Percentiles rank a stretch among this genome's conserved stretches.
These are phyloP conservation scores for Emmelina monodactyla DNA, from an alignment of 2,888 invertebrate genomes.

Conservation along the genomic window DNA sequence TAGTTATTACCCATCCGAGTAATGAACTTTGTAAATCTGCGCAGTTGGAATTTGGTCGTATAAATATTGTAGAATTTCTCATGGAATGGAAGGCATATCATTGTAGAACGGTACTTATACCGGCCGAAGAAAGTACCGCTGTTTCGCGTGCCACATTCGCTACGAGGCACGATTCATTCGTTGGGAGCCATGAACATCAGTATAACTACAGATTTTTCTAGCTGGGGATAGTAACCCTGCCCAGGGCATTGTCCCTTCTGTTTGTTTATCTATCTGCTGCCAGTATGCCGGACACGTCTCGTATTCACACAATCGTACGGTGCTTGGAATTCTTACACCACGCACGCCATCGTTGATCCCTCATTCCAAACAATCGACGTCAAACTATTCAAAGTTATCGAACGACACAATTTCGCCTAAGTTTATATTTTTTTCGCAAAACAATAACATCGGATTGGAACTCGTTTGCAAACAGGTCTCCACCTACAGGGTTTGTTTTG, in stretches of 20 bases:
- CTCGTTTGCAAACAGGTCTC: conserved; percentile 35
- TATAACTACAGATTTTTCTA: conserved; percentile 6
- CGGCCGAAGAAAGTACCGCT: conserved; percentile 48
- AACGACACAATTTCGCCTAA: conserved; percentile 13
- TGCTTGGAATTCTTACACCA: conserved; percentile 46
- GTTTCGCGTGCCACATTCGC: conserved; percentile 31
- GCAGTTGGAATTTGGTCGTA: conserved; percentile 6
- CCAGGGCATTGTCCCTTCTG: conserved; percentile 45
- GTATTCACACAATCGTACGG: conserved; percentile 57
- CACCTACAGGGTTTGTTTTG: conserved; percentile 27
- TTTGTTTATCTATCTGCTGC: conserved; percentile 26
- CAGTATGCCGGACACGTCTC: conserved; percentile 32
- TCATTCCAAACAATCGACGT: no score
- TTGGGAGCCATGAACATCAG: no score
- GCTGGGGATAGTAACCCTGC: conserved; percentile 15
- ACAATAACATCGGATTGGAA: conserved; percentile 25
- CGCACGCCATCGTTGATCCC: no score
- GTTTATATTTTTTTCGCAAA: conserved; percentile 22
- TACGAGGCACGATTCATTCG: conserved; percentile 19
- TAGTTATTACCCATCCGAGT: conserved; percentile 8
- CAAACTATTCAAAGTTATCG: no score
- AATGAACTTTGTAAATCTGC: conserved; percentile 9
- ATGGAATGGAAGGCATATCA: conserved; percentile 23
- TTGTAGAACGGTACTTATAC: conserved; percentile 37
- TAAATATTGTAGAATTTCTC: neutral